Evolutionary conservation across 2,797 vertebrate species (phyloP), one percentile per base, ranked within the genome.

Genomic region (Microctenopoma steveboyesi): DNA sequence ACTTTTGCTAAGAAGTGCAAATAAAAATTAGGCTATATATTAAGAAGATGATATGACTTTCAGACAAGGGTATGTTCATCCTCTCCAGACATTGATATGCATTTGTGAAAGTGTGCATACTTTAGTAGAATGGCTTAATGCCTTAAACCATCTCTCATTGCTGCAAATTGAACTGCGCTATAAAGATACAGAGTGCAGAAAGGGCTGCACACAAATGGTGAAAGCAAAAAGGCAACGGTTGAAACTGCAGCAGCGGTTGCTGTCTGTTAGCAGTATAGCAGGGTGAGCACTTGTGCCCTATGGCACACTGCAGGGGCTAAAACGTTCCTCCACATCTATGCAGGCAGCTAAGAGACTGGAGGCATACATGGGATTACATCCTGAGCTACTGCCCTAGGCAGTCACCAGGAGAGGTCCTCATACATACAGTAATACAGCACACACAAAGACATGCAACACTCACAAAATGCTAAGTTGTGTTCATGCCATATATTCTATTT

Each of bases 281-380:
- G 78, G 84, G 88, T 69, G 86, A 89, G 82, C 82, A 57, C 83
- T 88, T 37, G 82, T 93, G 93, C 94, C 94, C 92, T 84, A 84
- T 86, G 88, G 91, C 91, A 93, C 90, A 91, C 93, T 91, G 86
- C 93, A 89, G 94, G 92, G 92, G 92, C 90, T 92, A 91, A 93
- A 94, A 90, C 83, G 88, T 90, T 94, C 89, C 85, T 90, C 89
- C 78, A 89, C 91, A 92, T 93, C 90, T 81, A 89, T 37, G 87
- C 89, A 87, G 86, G 90, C 88, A 91, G 91, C 89, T 88, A 79
- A 90, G 88, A 91, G 89, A 90, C 92, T 83, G 82, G 86, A 90
- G 91, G 90, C 91, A 91, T 85, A 91, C 88, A 78, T 53, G 63
- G 90, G 91, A 94, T 94, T 94, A 93, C 86, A 91, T 84, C 90